Evolutionary conservation across 2,888 invertebrate species (phyloP), one percentile per base, ranked within the genome.

Genomic region (Cheilosia impressa): DNA sequence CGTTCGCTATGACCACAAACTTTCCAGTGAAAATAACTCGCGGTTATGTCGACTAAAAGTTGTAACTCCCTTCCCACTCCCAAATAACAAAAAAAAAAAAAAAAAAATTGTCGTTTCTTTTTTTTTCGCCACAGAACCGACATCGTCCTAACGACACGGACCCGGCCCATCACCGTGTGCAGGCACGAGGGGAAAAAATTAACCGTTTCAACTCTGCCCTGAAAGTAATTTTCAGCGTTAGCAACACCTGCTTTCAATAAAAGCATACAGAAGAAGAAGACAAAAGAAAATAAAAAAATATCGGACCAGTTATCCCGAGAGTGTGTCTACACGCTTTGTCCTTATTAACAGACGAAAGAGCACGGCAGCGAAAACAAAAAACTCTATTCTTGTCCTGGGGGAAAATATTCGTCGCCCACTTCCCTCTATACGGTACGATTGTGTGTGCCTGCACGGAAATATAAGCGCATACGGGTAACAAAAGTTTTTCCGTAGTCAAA

Each of bases 241-340:
- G 76, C 81, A 77, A 80, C 85, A 85, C 85, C 85, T 85, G 85
- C 81, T 85, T 81, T 81, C 81, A 85, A 85, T 85, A 81, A 85
- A 85, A 85, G 81, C 81, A 58, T 52, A 4, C 15, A 15, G n/a
- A 24, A n/a, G 9, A 38, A 31, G 52, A 34, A 27, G 19, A 19
- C 19, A 43, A 27, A 10, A 62, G 22, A 41, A 57, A 17, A 55
- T 63, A 10, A 62, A 34, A 41, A 57, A 17, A 55, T 63, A 62
- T 52, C 45, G 6, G 17, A 17, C 47, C 17, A 58, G 13, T 17
- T 47, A 57, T 47, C 71, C 43, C 17, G n/a, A 34, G 65, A 52
- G 71, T 71, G 69, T 65, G 71, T 71, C 78, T 71, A 63, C 73
- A 53, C 65, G 53, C 47, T 53, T 45, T 84, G 80, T 85, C 80